Percentiles rank a stretch among this genome's conserved stretches.
These are phyloP conservation scores for Tachystola acroxantha DNA, from an alignment of 2,888 invertebrate genomes.

Conservation along the genomic window DNA sequence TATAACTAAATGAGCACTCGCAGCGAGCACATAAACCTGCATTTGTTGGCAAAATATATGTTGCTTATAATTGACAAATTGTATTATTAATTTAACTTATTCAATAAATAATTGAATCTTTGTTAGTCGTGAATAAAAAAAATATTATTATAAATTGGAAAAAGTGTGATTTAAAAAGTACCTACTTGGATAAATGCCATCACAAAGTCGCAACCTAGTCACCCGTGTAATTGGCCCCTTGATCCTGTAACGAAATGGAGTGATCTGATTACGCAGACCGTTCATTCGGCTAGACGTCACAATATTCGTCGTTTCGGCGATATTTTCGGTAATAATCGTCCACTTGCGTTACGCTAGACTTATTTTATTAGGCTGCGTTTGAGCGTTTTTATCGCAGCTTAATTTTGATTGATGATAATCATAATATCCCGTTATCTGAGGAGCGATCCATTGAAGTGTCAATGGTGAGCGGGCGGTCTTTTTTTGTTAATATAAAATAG, in stretches of 20 bases:
- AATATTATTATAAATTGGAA: too few species aligned
- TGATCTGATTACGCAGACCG: not conserved
- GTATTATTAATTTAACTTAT: too few species aligned
- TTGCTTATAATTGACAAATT: too few species aligned
- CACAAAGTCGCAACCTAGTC: not conserved
- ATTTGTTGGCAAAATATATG: too few species aligned
- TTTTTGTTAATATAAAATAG: not conserved
- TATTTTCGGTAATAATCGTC: not conserved
- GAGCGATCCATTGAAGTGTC: not conserved
- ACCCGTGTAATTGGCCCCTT: not conserved
- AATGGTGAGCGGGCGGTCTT: not conserved
- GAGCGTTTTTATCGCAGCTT: not conserved
- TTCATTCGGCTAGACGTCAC: not conserved
- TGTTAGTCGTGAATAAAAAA: too few species aligned
- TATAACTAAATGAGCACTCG: too few species aligned
- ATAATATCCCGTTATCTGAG: too few species aligned
- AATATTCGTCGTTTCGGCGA: not conserved
- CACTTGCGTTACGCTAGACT: not conserved
- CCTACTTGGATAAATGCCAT: too few species aligned
- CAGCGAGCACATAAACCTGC: too few species aligned
- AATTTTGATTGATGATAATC: slow-evolving; percentile 1
- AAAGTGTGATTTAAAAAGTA: too few species aligned
- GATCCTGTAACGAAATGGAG: not conserved
- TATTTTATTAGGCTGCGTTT: too few species aligned
- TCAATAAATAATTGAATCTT: too few species aligned